phyloP scores from a whole-genome alignment of 23 tunicate species.

The Clavelina lepadiformis region DNA sequence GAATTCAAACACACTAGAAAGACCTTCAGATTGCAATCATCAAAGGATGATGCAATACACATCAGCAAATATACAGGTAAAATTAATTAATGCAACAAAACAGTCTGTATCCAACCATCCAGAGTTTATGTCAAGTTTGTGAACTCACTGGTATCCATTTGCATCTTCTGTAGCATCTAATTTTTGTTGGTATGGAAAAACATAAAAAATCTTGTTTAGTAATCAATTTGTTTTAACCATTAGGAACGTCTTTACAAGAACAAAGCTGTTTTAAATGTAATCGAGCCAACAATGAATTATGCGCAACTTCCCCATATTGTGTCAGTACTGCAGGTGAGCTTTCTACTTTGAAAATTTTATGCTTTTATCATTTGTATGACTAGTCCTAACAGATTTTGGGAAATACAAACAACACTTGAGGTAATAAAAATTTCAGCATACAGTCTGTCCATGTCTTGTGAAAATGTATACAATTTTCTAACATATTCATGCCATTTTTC shows the following conservation, averaged over 20 bases:
- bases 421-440: background rate
- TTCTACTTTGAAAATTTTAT: background rate
- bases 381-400: background rate
- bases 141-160: background rate
- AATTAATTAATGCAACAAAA: too few species aligned
- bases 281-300: constrained; percentile 87
- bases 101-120: background rate
- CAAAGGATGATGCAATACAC: constrained; percentile 64
- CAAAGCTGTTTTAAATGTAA: constrained; percentile 69
- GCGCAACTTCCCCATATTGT: constrained; percentile 88
- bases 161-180: background rate
- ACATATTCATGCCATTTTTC: background rate
- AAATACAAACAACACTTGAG: background rate
- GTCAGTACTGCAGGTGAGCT: constrained; percentile 41
- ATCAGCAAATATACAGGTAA: constrained; percentile 64
- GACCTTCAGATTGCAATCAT: constrained; percentile 68
- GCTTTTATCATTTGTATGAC: background rate
- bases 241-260: constrained; percentile 89
- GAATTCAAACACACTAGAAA: constrained; percentile 22
- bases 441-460: too few species aligned
- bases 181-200: background rate
- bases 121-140: background rate
- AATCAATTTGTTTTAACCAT: background rate
- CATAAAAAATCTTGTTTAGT: background rate
- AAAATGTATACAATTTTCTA: too few species aligned